A percentile compares a stretch with the other conserved stretches of the same genome.
These are phyloP conservation scores for Notothenia rossii DNA, from an alignment of 2,113 vertebrate genomes.

Conservation along the genomic window DNA sequence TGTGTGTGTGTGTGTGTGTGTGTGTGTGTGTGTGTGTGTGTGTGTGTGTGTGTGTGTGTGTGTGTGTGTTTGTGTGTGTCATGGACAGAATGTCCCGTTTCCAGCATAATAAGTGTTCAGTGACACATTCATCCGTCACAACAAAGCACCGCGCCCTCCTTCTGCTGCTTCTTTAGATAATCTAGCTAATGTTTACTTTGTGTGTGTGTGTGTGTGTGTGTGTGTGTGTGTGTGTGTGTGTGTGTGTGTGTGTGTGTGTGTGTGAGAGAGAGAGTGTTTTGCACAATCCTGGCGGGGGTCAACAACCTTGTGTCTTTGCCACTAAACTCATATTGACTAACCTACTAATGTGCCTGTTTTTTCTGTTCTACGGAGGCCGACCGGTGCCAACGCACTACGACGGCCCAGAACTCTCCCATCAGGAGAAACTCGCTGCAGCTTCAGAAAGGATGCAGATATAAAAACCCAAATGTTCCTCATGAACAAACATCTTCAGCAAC, in stretches of 20 bases:
- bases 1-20: neutral
- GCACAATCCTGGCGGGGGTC: constrained; percentile 54
- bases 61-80: no score
- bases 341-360: no score
- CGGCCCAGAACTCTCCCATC: no score
- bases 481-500: no score
- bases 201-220: neutral
- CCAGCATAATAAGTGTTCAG: neutral
- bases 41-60: no score
- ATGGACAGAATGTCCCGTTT: neutral
- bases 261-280: no score
- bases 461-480: no score
- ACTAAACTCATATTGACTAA: neutral
- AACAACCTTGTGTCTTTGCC: constrained; percentile 34
- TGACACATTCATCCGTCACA: constrained; percentile 14
- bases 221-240: neutral
- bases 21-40: no score
- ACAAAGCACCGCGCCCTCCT: neutral
- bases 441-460: no score
- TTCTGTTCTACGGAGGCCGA: no score
- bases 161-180: constrained; percentile 61
- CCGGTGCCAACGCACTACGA: no score
- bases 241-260: constrained; percentile 2
- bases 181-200: constrained; percentile 72
- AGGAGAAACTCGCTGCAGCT: no score